These are phyloP conservation scores for Virgularia gustaviana DNA, from an alignment of 92 coral and sea anemone species.

Conservation along the genomic window DNA sequence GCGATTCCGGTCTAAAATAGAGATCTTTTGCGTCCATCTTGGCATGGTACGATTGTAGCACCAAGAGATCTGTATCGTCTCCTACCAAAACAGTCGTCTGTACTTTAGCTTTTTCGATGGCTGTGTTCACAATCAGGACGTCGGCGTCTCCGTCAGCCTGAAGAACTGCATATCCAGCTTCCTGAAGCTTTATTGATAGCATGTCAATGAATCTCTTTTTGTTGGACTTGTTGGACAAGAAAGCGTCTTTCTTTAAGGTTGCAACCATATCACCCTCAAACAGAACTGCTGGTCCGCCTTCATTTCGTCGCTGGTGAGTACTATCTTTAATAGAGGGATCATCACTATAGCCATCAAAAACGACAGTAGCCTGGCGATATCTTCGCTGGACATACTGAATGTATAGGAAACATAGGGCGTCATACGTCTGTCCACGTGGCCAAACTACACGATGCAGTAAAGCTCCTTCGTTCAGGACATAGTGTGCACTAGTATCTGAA, in stretches of 20 bases:
- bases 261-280: neutral
- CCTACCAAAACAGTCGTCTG: slow-evolving; percentile 41
- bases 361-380: slow-evolving; percentile 43
- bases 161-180: slow-evolving; percentile 21
- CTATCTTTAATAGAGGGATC: slow-evolving; percentile 57
- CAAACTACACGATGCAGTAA: slow-evolving; percentile 42
- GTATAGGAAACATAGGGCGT: slow-evolving; percentile 12
- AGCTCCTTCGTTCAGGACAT: slow-evolving; percentile 49
- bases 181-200: slow-evolving; percentile 11
- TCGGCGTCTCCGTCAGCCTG: slow-evolving; percentile 55
- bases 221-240: slow-evolving; percentile 32
- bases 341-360: slow-evolving; percentile 56
- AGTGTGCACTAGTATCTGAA: slow-evolving; percentile 2
- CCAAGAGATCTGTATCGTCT: slow-evolving; percentile 54
- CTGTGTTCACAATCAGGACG: slow-evolving; percentile 47
- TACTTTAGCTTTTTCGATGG: slow-evolving; percentile 35
- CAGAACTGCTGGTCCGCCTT: neutral
- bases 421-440: slow-evolving; percentile 40
- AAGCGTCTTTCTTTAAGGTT: slow-evolving; percentile 42
- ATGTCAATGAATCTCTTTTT: slow-evolving; percentile 48
- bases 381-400: slow-evolving; percentile 24
- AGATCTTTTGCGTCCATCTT: neutral
- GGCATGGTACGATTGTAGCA: slow-evolving; percentile 40
- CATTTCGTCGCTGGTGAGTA: slow-evolving; percentile 42
- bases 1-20: slow-evolving; percentile 46